phyloP scores from a whole-genome alignment of 2,888 invertebrate genomes.

The Catocala fraxini region DNA sequence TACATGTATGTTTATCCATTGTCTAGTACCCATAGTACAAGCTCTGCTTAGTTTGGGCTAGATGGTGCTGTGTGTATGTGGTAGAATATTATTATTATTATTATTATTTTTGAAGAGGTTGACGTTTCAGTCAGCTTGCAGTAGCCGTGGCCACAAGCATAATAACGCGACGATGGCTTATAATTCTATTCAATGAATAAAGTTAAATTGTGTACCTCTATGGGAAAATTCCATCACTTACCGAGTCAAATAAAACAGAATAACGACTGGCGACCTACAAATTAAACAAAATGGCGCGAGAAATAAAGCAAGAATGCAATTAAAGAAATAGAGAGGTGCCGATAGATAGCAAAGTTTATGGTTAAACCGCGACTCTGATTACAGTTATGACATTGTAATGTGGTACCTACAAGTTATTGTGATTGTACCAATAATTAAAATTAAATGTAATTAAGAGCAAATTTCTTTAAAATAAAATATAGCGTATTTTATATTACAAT shows the following conservation, averaged over 20 bases:
- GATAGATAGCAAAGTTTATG: not conserved
- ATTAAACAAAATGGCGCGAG: constrained; percentile 13
- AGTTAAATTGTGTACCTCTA: not conserved
- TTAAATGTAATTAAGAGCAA: too few relatives aligned
- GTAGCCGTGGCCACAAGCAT: too few relatives aligned
- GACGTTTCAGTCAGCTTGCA: too few relatives aligned
- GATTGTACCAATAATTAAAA: not conserved
- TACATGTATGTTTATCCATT: too few relatives aligned
- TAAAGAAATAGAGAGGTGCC: constrained; percentile 12
- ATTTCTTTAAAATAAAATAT: too few relatives aligned
- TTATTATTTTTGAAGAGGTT: too few relatives aligned
- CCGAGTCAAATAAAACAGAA: not conserved
- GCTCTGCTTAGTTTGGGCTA: too few relatives aligned
- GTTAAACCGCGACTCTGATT: constrained; percentile 1
- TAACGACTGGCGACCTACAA: constrained; percentile 18
- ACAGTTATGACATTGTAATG: constrained; percentile 28
- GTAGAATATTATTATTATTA: too few relatives aligned
- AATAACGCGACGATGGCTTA: too few relatives aligned
- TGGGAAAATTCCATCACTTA: not conserved
- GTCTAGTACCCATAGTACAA: too few relatives aligned
- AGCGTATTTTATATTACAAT: too few relatives aligned
- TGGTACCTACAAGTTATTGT: constrained; percentile 20
- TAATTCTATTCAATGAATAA: not conserved
- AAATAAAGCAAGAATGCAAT: constrained; percentile 19
- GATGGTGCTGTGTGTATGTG: too few relatives aligned